Evolutionary conservation across 1,140 invertebrate species (phyloP), one percentile per base, ranked within the genome.

Genomic region (Ips nitidus): DNA sequence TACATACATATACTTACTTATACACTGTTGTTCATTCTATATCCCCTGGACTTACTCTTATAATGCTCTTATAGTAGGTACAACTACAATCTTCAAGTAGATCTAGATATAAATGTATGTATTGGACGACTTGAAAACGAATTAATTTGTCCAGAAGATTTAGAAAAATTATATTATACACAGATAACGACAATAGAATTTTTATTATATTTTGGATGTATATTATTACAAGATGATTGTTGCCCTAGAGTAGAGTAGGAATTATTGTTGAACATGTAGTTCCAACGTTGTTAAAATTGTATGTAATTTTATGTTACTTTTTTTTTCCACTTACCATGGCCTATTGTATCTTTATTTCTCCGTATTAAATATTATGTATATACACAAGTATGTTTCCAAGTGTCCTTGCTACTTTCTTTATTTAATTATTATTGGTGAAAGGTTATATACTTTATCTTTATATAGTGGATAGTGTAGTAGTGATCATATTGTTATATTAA

Each of bases 141-240:
- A 65, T 65, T 66, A 70, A 7, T 69, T 74, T 72, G 73, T 71
- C 70, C 73, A 72, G 47, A 69, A 71, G 72, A 68, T 65, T 62
- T 73, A 73, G 72, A 74, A 73, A 68, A 69, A 70, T 76, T 73
- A 70, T 71, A 74, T 72, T 74, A 75, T 74, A 71, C 64, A 68
- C 70, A 71, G 71, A 65, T 75, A 76, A 74, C 71, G 76, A 77
- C 76, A 77, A 77, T 78, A 78, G 76, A 73, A 76, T 76, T 78
- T 78, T 76, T 75, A 75, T 76, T 71, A 73, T 71, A 66, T 76
- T 72, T 73, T 69, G 71, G 71, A 75, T 73, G 73, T 72, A 72
- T 77, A 76, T 76, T 68, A 72, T 42, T 47, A 72, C 69, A 73
- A 72, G 58, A 72, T 72, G 66, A 76, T 68, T 73, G 72, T 76